phyloP scores from a whole-genome alignment of 2,797 vertebrate genomes.

The Psittacula derbiana region DNA sequence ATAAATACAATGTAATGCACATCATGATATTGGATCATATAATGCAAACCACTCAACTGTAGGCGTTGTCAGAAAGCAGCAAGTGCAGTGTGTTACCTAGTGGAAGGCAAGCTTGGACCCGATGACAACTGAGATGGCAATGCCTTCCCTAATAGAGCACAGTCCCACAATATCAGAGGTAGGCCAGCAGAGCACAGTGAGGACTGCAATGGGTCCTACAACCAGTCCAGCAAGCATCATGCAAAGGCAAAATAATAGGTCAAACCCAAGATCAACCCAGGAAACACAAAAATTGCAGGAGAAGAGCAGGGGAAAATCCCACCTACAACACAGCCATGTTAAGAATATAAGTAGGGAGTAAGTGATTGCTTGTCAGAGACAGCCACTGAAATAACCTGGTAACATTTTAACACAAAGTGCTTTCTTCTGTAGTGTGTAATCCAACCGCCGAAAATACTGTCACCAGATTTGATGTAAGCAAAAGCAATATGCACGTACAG shows the following conservation, averaged over 20 bases:
- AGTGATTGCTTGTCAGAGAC: not conserved
- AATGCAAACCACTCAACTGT: not conserved
- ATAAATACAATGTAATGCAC: not conserved
- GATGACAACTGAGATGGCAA: fast-evolving
- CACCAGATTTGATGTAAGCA: not conserved
- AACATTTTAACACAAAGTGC: not conserved
- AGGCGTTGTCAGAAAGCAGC: not conserved
- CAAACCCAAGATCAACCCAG: not conserved
- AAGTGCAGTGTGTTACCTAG: not conserved
- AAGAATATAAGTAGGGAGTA: not conserved
- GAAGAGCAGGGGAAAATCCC: not conserved
- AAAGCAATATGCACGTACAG: not conserved
- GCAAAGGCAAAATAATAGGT: not conserved
- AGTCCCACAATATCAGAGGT: not conserved
- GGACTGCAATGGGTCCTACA: not conserved
- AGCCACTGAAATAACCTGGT: not conserved
- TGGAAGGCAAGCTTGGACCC: not conserved
- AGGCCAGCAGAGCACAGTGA: fast-evolving
- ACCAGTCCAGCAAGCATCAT: not conserved
- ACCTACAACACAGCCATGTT: not conserved
- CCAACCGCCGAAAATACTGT: not conserved
- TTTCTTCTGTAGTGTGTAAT: not conserved
- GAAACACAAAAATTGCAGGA: not conserved
- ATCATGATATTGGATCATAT: not conserved
- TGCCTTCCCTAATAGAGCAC: not conserved